phyloP scores from a whole-genome alignment of 2,113 vertebrate genomes.

The Glareola pratincola region DNA sequence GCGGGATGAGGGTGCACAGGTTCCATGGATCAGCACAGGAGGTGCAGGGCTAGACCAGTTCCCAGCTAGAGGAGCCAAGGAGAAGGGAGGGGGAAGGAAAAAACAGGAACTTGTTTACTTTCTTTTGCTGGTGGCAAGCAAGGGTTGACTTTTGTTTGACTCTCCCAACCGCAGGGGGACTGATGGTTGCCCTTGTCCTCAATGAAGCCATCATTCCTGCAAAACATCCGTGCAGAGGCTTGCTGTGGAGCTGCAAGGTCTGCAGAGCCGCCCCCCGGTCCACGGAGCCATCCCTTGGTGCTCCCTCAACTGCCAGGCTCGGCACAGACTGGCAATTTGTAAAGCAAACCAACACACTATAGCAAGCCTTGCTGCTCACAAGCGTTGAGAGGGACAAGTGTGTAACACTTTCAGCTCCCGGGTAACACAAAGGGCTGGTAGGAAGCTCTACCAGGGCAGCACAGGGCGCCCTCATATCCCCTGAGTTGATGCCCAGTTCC shows the following conservation, averaged over 20 bases:
- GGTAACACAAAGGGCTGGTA: background rate
- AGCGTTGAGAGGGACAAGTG: background rate
- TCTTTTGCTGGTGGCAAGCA: background rate
- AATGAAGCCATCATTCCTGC: background rate
- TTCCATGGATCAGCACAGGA: background rate
- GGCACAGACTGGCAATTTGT: background rate
- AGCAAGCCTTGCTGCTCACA: background rate
- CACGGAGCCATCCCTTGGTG: background rate
- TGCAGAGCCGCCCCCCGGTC: background rate
- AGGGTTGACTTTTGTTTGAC: background rate
- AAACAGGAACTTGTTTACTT: background rate
- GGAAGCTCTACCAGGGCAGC: background rate
- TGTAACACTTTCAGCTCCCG: background rate
- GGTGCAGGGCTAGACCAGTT: background rate
- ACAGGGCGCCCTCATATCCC: background rate
- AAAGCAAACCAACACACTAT: fast-evolving
- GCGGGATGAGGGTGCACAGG: background rate
- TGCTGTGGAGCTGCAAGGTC: background rate
- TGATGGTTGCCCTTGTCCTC: background rate
- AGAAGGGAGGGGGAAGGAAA: fast-evolving
- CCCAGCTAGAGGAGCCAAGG: background rate
- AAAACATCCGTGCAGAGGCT: background rate
- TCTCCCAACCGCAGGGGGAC: background rate
- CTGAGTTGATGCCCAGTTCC: background rate
- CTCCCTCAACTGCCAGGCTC: background rate